A percentile compares a stretch with the other conserved stretches of the same genome.
phyloP scores from a whole-genome alignment of 2,797 vertebrate genomes.

The Aldrovandia affinis region DNA sequence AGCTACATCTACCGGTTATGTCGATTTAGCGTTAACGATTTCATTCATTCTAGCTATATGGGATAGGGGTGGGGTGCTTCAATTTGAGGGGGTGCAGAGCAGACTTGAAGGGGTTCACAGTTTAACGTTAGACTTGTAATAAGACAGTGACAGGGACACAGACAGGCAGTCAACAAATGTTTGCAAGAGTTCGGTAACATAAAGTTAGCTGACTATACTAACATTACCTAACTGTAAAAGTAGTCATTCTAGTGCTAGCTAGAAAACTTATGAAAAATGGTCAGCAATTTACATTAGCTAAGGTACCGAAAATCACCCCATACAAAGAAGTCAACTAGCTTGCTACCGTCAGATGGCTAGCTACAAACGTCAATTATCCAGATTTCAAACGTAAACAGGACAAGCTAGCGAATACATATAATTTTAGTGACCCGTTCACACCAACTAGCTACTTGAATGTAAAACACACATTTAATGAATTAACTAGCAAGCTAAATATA shows the following conservation, averaged over 20 bases:
- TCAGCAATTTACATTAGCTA: background rate
- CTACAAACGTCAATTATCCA: background rate
- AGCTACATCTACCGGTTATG: background rate
- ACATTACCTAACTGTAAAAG: no score
- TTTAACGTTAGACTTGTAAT: constrained; percentile 5
- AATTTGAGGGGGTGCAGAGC: constrained; percentile 22
- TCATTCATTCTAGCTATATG: background rate
- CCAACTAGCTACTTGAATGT: no score
- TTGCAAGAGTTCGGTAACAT: background rate
- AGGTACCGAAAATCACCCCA: background rate
- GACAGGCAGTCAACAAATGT: constrained; percentile 28
- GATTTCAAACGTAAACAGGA: background rate
- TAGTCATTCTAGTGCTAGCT: no score
- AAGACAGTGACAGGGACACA: constrained; percentile 25
- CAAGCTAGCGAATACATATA: no score
- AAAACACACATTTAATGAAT: no score
- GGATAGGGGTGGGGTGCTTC: constrained; percentile 28
- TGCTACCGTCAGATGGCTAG: no score
- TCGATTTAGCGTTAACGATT: background rate
- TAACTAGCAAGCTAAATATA: no score
- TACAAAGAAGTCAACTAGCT: background rate
- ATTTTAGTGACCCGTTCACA: no score
- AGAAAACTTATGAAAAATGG: no score
- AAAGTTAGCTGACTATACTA: no score
- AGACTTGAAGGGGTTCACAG: constrained; percentile 27